These are phyloP conservation scores for Macaria liturata DNA, from an alignment of 2,888 invertebrate species.

Conservation along the genomic window DNA sequence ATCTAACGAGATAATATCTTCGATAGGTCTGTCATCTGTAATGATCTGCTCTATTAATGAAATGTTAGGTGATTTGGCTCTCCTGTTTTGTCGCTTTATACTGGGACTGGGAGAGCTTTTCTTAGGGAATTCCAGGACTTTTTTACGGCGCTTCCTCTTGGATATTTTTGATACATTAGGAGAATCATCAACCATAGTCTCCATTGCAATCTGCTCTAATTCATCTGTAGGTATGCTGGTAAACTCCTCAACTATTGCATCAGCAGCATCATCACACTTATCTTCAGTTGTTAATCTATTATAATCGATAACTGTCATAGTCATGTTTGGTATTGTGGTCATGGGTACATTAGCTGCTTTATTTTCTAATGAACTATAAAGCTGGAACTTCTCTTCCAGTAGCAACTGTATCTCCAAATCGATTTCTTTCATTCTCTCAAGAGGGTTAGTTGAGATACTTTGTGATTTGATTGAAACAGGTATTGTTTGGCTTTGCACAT, in stretches of 20 bases:
- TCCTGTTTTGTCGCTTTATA: conserved; percentile 45
- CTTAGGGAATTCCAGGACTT: conserved; percentile 41
- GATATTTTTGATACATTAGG: conserved; percentile 36
- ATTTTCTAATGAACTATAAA: conserved; percentile 78
- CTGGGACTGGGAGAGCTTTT: conserved; percentile 54
- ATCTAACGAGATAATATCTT: conserved; percentile 71
- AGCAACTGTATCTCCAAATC: conserved; percentile 83
- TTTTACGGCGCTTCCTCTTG: conserved; percentile 44
- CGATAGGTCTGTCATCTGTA: conserved; percentile 67
- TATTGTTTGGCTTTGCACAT: conserved; percentile 58
- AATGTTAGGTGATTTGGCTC: conserved; percentile 63
- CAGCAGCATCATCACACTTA: conserved; percentile 41
- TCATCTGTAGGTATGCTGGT: conserved; percentile 71
- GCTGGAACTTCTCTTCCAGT: conserved; percentile 81
- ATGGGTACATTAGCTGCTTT: conserved; percentile 42
- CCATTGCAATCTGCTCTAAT: conserved; percentile 68
- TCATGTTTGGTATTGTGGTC: conserved; percentile 57
- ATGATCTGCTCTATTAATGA: conserved; percentile 74
- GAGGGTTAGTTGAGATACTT: conserved; percentile 44
- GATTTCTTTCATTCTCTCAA: conserved; percentile 84
- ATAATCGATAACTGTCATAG: conserved; percentile 71
- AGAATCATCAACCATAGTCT: conserved; percentile 46
- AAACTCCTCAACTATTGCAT: conserved; percentile 66
- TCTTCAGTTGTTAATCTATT: conserved; percentile 41
- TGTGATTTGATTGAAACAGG: conserved; percentile 28